phyloP scores from a whole-genome alignment of 2,797 vertebrate genomes.

The Gymnopithys bicolor region DNA sequence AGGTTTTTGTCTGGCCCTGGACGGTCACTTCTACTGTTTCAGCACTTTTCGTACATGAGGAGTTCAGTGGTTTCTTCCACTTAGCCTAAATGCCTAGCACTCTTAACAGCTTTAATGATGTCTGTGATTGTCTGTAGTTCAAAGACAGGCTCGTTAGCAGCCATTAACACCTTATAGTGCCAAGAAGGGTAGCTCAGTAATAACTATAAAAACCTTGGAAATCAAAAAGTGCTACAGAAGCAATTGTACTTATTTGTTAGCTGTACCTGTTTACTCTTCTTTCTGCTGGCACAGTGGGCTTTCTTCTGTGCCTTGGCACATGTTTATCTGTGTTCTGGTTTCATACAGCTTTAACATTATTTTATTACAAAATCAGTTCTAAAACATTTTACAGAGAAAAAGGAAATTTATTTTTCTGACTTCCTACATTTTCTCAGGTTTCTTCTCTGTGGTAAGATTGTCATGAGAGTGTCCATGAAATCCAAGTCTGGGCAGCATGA shows the following conservation, averaged over 20 bases:
- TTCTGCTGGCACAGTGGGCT: neutral
- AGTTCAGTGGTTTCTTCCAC: neutral
- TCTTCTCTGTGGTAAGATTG: neutral
- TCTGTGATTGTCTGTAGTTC: neutral
- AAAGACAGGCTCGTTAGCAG: neutral
- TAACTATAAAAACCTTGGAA: neutral
- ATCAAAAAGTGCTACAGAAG: neutral
- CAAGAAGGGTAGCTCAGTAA: neutral
- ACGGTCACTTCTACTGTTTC: neutral
- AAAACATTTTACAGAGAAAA: neutral
- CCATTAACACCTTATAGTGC: neutral
- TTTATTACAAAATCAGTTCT: neutral
- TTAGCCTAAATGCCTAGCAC: neutral
- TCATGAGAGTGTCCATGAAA: neutral
- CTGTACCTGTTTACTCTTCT: neutral
- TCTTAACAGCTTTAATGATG: constrained; percentile 6
- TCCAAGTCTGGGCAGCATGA: neutral
- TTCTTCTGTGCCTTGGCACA: neutral
- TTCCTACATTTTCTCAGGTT: neutral
- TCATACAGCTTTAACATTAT: neutral
- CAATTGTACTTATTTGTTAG: neutral
- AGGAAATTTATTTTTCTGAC: neutral
- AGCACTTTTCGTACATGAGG: neutral
- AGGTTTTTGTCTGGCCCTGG: neutral
- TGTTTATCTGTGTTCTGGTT: neutral